Conservation (phyloP, 2,797 vertebrate genomes). For the Chaetodon trifasciatus region DNA sequence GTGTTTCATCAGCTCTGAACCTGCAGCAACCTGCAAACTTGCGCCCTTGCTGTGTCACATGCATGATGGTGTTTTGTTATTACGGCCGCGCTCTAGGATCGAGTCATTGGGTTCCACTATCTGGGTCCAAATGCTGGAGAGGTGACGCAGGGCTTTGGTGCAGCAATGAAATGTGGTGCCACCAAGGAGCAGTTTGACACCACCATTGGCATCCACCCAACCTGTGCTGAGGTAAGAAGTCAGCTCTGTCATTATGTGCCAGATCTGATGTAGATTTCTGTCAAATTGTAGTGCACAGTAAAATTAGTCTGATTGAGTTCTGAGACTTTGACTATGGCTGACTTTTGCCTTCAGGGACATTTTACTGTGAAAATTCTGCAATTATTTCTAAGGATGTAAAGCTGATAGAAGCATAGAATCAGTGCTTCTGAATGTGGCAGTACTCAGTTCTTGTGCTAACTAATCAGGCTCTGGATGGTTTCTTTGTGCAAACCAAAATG, state of each 20-base stretch:
- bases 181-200: conserved; percentile 92
- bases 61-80: background rate
- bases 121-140: conserved; percentile 97
- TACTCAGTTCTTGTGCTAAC: background rate
- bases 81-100: conserved; percentile 79
- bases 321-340: no score
- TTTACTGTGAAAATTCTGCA: background rate
- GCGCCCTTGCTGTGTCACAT: background rate
- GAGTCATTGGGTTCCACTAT: conserved; percentile 95
- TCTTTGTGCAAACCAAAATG: background rate
- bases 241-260: background rate
- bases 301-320: no score
- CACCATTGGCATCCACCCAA: conserved; percentile 97
- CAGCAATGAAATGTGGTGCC: conserved; percentile 94
- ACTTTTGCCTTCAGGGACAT: background rate
- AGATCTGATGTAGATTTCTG: background rate
- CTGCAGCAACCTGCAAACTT: accelerated
- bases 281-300: background rate
- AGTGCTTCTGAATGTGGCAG: background rate
- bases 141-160: conserved; percentile 95
- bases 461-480: background rate
- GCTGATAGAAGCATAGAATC: background rate
- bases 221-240: conserved; percentile 92
- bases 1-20: background rate
- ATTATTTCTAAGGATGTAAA: background rate